Percentiles rank a stretch among this genome's conserved stretches.
These are phyloP conservation scores for Lathronympha strigana DNA, from an alignment of 2,888 invertebrate genomes.

Conservation along the genomic window DNA sequence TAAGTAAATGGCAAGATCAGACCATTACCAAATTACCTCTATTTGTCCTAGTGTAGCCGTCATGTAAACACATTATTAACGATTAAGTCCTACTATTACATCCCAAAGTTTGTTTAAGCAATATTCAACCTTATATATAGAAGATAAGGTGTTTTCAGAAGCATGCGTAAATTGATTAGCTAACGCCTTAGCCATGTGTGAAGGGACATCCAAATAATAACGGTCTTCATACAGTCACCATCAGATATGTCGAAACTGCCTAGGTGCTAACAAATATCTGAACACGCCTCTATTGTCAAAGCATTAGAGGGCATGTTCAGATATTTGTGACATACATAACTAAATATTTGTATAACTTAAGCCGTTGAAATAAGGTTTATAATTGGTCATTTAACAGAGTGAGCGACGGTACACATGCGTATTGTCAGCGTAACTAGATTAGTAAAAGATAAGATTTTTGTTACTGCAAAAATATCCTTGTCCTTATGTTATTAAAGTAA, in stretches of 20 bases:
- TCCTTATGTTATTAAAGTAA: background rate
- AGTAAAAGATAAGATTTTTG: no score
- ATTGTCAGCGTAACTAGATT: constrained; percentile 13
- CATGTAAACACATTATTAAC: constrained; percentile 40
- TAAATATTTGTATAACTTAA: no score
- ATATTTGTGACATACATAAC: no score
- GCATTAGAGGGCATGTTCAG: no score
- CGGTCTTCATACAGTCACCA: constrained; percentile 12
- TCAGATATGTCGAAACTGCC: no score
- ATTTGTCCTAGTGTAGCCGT: constrained; percentile 24
- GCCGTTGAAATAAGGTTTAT: no score
- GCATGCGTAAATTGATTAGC: background rate
- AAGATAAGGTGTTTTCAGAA: background rate
- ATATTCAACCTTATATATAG: background rate
- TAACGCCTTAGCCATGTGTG: constrained; percentile 20
- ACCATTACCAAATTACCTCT: constrained; percentile 24
- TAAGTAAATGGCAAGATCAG: constrained; percentile 19
- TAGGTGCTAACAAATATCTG: no score
- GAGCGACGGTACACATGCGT: no score
- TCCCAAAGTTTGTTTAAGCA: background rate
- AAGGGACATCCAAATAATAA: constrained; percentile 18
- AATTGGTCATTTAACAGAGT: no score
- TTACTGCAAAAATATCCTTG: background rate
- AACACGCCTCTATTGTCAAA: no score
- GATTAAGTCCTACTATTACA: constrained; percentile 24